phyloP scores from a whole-genome alignment of 2,797 vertebrate species.

The Halcyon smyrnensis region DNA sequence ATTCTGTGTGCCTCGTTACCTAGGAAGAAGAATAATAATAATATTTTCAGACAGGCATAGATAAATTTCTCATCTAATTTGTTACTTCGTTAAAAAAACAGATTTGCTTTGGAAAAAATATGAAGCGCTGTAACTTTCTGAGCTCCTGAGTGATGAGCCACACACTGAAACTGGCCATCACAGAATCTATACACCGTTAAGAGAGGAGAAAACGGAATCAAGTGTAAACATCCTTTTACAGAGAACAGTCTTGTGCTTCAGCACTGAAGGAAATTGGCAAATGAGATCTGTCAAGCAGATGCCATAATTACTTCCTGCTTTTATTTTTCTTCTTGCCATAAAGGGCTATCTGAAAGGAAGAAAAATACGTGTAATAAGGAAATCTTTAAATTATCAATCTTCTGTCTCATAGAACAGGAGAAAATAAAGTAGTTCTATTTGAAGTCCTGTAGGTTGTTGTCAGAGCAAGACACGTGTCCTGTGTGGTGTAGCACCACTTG shows the following conservation, averaged over 20 bases:
- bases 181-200: not conserved
- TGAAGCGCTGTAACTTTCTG: not conserved
- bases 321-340: conserved; percentile 21
- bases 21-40: not conserved
- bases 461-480: not conserved
- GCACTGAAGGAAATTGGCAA: not conserved
- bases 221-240: not conserved
- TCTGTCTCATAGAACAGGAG: not conserved
- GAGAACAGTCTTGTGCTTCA: not conserved
- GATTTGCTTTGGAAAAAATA: not conserved
- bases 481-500: not conserved
- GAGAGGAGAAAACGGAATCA: not conserved
- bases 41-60: not conserved
- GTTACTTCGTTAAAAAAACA: not conserved
- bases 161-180: not conserved
- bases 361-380: not conserved
- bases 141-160: not conserved
- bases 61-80: not conserved
- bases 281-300: not conserved
- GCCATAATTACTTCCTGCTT: conserved; percentile 26
- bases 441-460: not conserved
- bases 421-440: conserved; percentile 19
- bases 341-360: not conserved
- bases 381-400: not conserved
- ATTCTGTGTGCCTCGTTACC: not conserved